These are phyloP conservation scores for Acrobasis consociella DNA, from an alignment of 2,888 invertebrate species.

Conservation along the genomic window DNA sequence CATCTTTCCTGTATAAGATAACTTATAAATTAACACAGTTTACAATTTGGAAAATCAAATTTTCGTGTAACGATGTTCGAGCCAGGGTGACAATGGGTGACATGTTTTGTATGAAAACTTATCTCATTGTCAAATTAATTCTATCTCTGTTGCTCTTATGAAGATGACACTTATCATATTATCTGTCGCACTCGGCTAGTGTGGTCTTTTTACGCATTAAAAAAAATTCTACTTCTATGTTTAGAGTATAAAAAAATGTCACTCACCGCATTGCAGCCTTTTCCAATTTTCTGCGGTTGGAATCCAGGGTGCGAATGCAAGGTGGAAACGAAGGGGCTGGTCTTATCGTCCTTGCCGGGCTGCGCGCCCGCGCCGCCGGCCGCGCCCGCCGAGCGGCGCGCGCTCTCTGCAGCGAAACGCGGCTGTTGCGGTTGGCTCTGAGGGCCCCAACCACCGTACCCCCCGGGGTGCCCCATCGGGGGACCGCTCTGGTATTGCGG, in stretches of 20 bases:
- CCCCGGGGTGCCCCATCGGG: conserved; percentile 57
- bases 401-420: conserved; percentile 81
- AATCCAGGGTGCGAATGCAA: conserved; percentile 96
- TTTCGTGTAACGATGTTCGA: too few species aligned
- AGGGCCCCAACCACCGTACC: conserved; percentile 53
- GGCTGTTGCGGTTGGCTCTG: conserved; percentile 59
- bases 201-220: too few species aligned
- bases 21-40: too few species aligned
- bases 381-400: conserved; percentile 58
- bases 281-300: conserved; percentile 96
- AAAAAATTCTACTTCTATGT: too few species aligned
- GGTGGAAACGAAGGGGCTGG: conserved; percentile 93
- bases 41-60: too few species aligned
- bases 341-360: conserved; percentile 83
- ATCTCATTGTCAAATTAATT: too few species aligned
- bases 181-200: too few species aligned
- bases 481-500: conserved; percentile 76
- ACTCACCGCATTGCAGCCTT: conserved; percentile 84
- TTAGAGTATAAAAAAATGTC: conserved; percentile 6
- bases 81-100: too few species aligned
- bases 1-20: too few species aligned
- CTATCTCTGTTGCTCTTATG: too few species aligned
- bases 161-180: too few species aligned
- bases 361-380: conserved; percentile 42
- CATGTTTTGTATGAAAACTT: too few species aligned